Evolutionary conservation across 2,888 invertebrate genomes (phyloP), one percentile per base, ranked within the genome.

Genomic region (Entomobrya proxima): DNA sequence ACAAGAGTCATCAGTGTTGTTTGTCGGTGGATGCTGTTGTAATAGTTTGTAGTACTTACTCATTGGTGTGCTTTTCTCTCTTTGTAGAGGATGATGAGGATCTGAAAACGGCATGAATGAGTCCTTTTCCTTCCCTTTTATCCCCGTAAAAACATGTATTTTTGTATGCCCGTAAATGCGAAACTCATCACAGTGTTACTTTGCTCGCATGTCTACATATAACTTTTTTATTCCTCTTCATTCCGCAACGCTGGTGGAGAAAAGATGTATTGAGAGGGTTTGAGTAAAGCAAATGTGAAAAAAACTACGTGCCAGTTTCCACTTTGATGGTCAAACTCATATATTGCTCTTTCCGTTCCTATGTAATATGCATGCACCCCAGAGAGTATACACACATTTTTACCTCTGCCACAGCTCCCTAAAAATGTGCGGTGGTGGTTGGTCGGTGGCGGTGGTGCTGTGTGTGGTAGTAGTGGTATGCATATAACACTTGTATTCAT

Each of bases 401-500:
- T 55, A 76, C 75, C 35, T 76, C 15, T 40, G 7, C 7, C 15
- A 55, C n/a, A 74, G 47, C 2, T 27, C 18, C n/a, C 3, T 27
- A 61, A 50, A 74, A 47, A 50, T 6, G 18, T 52, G 47, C 55
- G 75, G 47, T 15, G 67, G 55, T 76, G 27, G 47, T 40, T 74
- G 50, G n/a, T 40, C 5, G 44, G 40, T 69, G 72, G 50, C 15
- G 50, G 50, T 24, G 52, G 44, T 44, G 13, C 27, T 50, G n/a
- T n/a, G n/a, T n/a, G n/a, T n/a, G 9, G 50, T 50, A 18, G 50
- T 50, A 11, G 44, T 44, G 75, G 50, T 55, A 55, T 55, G 55
- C 75, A 55, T 55, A 78, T 61, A 61, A 78, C 64, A 64, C 61
- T 78, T 78, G 78, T 78, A 78, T 78, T 78, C 78, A 79, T 79